Conservation (phyloP, 2,797 vertebrate genomes). For the Threskiornis aethiopicus region DNA sequence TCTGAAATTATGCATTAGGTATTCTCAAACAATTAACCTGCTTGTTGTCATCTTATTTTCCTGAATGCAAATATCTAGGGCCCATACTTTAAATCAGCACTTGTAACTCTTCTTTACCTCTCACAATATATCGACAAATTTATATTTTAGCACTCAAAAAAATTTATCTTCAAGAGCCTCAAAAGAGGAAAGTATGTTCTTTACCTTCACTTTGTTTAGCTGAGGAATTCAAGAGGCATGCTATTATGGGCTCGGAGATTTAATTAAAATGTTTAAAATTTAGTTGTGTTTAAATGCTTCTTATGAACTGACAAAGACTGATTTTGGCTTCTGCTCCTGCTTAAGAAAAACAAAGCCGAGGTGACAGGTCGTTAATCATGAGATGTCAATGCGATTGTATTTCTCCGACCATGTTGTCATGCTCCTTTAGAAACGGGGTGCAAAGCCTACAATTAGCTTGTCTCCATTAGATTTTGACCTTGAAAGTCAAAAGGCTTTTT, state of each 20-base stretch:
- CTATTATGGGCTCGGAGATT: not conserved
- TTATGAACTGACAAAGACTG: not conserved
- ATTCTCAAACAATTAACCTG: not conserved
- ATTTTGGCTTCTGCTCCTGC: not conserved
- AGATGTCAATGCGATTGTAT: not conserved
- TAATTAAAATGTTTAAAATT: not conserved
- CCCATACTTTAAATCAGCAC: not conserved
- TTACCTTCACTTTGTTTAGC: not conserved
- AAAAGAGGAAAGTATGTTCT: not conserved
- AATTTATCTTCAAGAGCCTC: not conserved
- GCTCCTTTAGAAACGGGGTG: not conserved
- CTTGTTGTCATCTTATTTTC: not conserved
- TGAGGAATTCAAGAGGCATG: not conserved
- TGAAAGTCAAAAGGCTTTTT: not conserved
- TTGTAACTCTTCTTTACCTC: not conserved
- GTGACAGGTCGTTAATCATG: not conserved
- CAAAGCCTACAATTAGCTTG: not conserved
- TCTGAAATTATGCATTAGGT: not conserved
- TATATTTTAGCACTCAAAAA: not conserved
- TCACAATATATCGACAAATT: not conserved
- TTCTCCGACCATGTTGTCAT: not conserved
- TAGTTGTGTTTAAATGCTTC: not conserved
- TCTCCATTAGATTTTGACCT: not conserved
- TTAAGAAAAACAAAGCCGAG: conserved; percentile 13
- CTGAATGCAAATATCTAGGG: not conserved